Percentiles rank a stretch among this genome's conserved stretches.
These are phyloP conservation scores for Astropecten irregularis DNA, from an alignment of 53 echinoderm and acorn worm species.

Conservation along the genomic window DNA sequence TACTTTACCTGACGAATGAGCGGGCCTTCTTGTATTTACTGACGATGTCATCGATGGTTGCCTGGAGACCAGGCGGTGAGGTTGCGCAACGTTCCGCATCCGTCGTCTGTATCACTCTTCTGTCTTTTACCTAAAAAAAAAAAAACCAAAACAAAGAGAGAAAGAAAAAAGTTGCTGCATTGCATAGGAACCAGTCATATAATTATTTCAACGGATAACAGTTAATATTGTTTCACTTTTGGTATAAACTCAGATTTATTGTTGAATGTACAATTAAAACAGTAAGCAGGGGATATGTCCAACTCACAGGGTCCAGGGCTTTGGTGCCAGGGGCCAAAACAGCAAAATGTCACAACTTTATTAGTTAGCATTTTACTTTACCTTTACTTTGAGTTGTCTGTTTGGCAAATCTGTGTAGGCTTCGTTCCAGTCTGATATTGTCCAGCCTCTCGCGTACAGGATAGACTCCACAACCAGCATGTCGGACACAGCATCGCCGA, in stretches of 20 bases:
- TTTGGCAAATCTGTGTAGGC: conserved; percentile 94
- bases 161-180: no score
- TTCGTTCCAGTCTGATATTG: conserved; percentile 70
- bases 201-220: no score
- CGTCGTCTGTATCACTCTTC: conserved; percentile 83
- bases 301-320: no score
- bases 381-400: conserved; percentile 99
- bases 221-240: no score
- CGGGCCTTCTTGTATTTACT: conserved; percentile 75
- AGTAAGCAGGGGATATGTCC: no score
- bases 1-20: conserved; percentile 76
- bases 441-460: conserved; percentile 73
- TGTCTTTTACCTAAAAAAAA: conserved; percentile 72
- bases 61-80: conserved; percentile 82
- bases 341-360: no score
- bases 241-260: no score
- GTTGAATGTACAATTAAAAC: no score
- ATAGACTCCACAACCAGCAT: conserved; percentile 89
- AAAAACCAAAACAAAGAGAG: neutral
- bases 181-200: no score
- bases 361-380: no score
- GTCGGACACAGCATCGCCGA: conserved; percentile 91
- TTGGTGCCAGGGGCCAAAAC: no score
- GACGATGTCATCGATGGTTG: conserved; percentile 69
- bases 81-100: conserved; percentile 91